Evolutionary conservation across 2,797 vertebrate genomes (phyloP).

Genomic region (Urocyon cinereoargenteus): DNA sequence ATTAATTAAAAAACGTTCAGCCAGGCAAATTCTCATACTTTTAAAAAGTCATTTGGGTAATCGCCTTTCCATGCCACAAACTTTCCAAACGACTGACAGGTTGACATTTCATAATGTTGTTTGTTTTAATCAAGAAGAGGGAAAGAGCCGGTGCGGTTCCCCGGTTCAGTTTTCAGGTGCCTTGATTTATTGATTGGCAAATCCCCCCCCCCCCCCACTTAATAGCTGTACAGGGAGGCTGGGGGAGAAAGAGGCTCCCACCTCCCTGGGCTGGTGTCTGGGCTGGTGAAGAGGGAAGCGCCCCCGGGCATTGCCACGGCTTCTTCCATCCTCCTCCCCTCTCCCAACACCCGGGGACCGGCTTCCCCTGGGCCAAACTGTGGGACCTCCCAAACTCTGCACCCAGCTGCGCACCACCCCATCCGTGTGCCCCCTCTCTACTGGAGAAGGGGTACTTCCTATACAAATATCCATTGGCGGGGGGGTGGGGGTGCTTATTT

Average conservation of each 20-base stretch:
- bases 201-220: conserved; percentile 61
- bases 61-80: conserved; percentile 75
- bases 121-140: conserved; percentile 79
- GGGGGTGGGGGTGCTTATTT: background rate
- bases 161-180: conserved; percentile 74
- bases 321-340: background rate
- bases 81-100: conserved; percentile 68
- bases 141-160: background rate
- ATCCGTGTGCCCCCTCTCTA: accelerated
- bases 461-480: no score
- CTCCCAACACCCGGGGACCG: background rate
- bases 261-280: background rate
- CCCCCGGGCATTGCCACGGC: background rate
- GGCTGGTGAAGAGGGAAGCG: background rate
- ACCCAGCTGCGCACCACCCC: background rate
- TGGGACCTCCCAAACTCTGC: no score
- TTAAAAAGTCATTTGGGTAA: conserved; percentile 78
- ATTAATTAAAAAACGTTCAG: conserved; percentile 75
- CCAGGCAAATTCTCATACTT: conserved; percentile 61
- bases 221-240: conserved; percentile 44
- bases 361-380: background rate
- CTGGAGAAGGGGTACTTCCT: background rate
- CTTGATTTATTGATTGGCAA: conserved; percentile 84
- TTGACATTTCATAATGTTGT: conserved; percentile 71
- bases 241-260: background rate